Evolutionary conservation across 2,888 invertebrate genomes (phyloP).

Genomic region (Atethmia centrago): DNA sequence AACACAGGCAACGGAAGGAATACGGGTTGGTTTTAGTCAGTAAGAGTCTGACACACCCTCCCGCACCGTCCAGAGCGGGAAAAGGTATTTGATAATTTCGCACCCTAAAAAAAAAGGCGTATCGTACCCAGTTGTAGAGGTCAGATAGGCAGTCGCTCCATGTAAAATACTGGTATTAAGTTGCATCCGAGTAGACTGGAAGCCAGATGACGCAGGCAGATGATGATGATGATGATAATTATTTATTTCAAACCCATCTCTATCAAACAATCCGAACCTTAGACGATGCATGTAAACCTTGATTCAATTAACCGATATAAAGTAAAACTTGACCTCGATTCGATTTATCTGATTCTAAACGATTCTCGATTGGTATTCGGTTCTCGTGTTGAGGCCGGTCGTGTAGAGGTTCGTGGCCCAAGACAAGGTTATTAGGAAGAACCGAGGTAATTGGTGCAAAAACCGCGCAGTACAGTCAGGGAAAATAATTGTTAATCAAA

Average conservation of each 20-base stretch:
- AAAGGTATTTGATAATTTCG: too few relatives aligned
- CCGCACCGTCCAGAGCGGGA: too few relatives aligned
- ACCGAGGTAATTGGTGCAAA: constrained; percentile 56
- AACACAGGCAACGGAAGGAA: too few relatives aligned
- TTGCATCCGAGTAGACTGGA: too few relatives aligned
- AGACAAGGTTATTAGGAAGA: constrained; percentile 60
- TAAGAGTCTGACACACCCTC: too few relatives aligned
- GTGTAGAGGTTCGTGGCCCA: constrained; percentile 60
- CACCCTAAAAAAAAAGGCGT: too few relatives aligned
- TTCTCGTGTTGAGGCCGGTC: constrained; percentile 55
- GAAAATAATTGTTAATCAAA: neutral
- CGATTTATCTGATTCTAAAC: constrained; percentile 60
- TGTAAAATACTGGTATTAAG: too few relatives aligned
- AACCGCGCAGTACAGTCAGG: constrained; percentile 36
- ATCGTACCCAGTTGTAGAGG: too few relatives aligned
- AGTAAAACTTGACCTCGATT: constrained; percentile 52
- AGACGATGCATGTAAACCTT: constrained; percentile 38
- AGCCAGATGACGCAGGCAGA: too few relatives aligned
- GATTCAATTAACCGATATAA: constrained; percentile 45
- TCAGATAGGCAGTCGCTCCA: too few relatives aligned
- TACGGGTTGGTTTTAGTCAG: too few relatives aligned
- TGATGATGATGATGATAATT: too few relatives aligned
- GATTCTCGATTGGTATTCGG: constrained; percentile 61
- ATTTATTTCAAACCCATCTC: constrained; percentile 6
- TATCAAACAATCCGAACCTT: neutral